Conservation (phyloP, 30 jellyfish, hydroid and myxozoan species). For the Phacellophora camtschatica region DNA sequence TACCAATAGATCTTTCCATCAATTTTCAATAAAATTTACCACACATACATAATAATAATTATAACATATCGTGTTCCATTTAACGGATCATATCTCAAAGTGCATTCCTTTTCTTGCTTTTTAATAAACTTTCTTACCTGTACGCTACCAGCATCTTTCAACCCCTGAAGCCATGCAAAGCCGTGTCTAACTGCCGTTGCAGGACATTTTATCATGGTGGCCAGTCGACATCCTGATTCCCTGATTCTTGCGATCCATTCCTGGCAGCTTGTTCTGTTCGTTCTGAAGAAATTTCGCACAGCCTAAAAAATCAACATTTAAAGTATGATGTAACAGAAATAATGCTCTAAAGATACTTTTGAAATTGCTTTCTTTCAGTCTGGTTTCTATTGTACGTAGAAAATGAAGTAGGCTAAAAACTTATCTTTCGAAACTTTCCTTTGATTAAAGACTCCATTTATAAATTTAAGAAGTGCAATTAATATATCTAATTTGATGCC, state of each 20-base stretch:
- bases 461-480: too few relatives aligned
- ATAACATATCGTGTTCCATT: too few relatives aligned
- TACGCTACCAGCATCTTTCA: slow-evolving; percentile 66
- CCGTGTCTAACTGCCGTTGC: slow-evolving; percentile 93
- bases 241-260: slow-evolving; percentile 92
- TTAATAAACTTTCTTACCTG: slow-evolving; percentile 86
- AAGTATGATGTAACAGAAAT: not conserved
- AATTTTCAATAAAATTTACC: too few relatives aligned
- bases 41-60: too few relatives aligned
- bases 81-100: too few relatives aligned
- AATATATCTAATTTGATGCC: too few relatives aligned
- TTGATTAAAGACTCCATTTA: too few relatives aligned
- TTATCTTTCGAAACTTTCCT: too few relatives aligned
- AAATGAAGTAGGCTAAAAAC: too few relatives aligned
- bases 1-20: not conserved
- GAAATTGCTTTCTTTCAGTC: too few relatives aligned
- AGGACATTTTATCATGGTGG: slow-evolving; percentile 79
- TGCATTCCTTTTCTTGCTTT: too few relatives aligned
- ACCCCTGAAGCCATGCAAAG: slow-evolving; percentile 83
- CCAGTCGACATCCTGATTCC: slow-evolving; percentile 73
- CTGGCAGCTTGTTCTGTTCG: slow-evolving; percentile 89
- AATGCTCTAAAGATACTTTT: not conserved
- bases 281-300: slow-evolving; percentile 88
- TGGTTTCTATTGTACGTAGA: too few relatives aligned
- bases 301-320: slow-evolving; percentile 34